A percentile compares a stretch with the other conserved stretches of the same genome.
Conservation (phyloP, 2,797 vertebrate genomes). For the Tadarida brasiliensis region DNA sequence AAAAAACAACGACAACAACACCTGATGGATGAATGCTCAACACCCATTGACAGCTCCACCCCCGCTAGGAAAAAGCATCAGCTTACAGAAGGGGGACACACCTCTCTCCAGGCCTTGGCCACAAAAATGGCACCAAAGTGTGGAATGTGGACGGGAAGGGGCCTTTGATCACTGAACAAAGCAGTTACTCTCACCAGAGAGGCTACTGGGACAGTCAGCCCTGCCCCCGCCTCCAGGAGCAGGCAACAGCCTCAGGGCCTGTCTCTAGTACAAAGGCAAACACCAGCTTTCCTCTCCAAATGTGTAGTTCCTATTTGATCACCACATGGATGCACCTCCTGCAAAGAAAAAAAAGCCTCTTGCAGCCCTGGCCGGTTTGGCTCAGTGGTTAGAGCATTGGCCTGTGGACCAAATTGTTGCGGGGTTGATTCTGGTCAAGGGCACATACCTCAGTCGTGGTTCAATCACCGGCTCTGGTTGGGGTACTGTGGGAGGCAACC, state of each 20-base stretch:
- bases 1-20: background rate
- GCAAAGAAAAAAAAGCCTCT: slow-evolving; percentile 65
- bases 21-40: background rate
- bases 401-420: no score
- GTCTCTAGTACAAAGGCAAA: slow-evolving; percentile 72
- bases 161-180: slow-evolving; percentile 77
- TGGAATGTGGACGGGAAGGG: background rate
- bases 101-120: background rate
- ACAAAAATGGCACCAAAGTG: background rate
- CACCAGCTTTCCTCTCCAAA: slow-evolving; percentile 58
- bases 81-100: background rate
- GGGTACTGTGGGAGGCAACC: no score
- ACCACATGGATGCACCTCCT: slow-evolving; percentile 60
- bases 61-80: background rate
- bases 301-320: slow-evolving; percentile 71
- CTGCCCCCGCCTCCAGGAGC: slow-evolving; percentile 60
- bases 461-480: no score
- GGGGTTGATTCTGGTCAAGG: no score
- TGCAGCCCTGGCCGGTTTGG: slow-evolving; percentile 25
- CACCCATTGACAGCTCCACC: background rate
- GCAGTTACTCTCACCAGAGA: slow-evolving; percentile 70
- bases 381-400: no score
- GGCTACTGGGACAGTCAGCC: slow-evolving; percentile 67
- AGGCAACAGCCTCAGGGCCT: slow-evolving; percentile 44
- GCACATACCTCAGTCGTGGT: no score